Conservation (phyloP, 2,888 invertebrate genomes). For the Ophion obscuratus region DNA sequence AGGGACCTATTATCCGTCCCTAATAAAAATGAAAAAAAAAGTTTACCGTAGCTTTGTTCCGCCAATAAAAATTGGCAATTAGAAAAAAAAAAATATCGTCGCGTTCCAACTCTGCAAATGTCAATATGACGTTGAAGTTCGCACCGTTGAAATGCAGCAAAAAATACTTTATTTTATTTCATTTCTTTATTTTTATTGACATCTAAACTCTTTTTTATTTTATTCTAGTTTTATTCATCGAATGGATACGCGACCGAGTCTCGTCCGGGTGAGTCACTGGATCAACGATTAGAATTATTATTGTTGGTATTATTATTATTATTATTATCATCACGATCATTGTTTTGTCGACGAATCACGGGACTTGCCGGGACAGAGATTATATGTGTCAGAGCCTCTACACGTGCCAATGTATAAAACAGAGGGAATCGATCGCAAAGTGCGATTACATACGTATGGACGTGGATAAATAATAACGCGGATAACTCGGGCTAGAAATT, state of each 20-base stretch:
- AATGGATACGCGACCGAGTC: conserved; percentile 26
- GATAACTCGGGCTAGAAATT: not conserved
- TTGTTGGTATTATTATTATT: conserved; percentile 44
- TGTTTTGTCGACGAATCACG: conserved; percentile 46
- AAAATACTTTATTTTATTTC: no score
- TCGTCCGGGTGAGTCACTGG: conserved; percentile 48
- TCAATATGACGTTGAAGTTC: no score
- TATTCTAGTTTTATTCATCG: conserved; percentile 32
- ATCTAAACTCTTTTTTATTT: no score
- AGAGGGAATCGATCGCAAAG: conserved; percentile 52
- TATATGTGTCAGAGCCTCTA: conserved; percentile 45
- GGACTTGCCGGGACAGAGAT: conserved; percentile 39
- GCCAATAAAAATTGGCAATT: no score
- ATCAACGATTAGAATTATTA: conserved; percentile 50
- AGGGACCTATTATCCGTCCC: no score
- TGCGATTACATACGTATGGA: not conserved
- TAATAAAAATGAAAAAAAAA: no score
- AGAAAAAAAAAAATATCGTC: no score
- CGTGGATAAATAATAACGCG: conserved; percentile 31
- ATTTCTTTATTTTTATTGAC: no score
- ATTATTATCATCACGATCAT: conserved; percentile 2
- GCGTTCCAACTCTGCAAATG: no score
- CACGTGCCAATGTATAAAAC: conserved; percentile 7
- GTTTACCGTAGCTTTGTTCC: no score
- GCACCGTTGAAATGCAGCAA: no score